Conservation (phyloP, 37 sponge, comb jelly and placozoan species). For the Oopsacas minuta region DNA sequence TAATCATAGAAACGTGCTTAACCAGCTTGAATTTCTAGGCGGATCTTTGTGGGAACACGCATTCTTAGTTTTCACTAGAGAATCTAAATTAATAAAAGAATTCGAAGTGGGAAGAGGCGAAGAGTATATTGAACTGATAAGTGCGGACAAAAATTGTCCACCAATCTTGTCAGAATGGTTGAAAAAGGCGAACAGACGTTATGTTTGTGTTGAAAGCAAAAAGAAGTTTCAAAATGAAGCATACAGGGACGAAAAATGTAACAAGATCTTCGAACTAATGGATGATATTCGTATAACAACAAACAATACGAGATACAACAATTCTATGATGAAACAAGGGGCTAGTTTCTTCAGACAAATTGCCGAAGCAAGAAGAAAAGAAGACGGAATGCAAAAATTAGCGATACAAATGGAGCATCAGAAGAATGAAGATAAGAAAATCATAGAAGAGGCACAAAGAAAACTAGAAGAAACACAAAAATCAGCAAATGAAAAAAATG, state of each 20-base stretch:
- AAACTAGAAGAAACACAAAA: conserved; percentile 18
- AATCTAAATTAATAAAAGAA: neutral
- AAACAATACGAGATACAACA: neutral
- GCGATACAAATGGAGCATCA: neutral
- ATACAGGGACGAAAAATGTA: neutral
- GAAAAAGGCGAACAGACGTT: neutral
- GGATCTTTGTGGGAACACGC: neutral
- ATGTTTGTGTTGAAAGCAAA: neutral
- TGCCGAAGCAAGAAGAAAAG: neutral
- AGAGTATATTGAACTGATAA: neutral
- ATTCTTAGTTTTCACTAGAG: conserved; percentile 7
- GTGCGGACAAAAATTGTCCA: neutral
- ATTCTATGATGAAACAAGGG: conserved; percentile 1
- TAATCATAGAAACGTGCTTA: neutral
- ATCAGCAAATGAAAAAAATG: neutral
- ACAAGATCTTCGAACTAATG: neutral
- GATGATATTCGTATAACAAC: neutral
- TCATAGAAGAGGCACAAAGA: neutral
- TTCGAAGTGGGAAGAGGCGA: neutral
- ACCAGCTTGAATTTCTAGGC: neutral
- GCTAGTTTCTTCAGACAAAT: neutral
- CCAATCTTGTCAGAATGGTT: neutral
- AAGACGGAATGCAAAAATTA: neutral
- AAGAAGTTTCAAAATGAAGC: neutral
- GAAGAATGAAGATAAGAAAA: neutral